Percentiles rank a stretch among this genome's conserved stretches.
Evolutionary conservation across 92 coral and sea anemone species (phyloP).

Genomic region (Hydrozoanthus gracilis): DNA sequence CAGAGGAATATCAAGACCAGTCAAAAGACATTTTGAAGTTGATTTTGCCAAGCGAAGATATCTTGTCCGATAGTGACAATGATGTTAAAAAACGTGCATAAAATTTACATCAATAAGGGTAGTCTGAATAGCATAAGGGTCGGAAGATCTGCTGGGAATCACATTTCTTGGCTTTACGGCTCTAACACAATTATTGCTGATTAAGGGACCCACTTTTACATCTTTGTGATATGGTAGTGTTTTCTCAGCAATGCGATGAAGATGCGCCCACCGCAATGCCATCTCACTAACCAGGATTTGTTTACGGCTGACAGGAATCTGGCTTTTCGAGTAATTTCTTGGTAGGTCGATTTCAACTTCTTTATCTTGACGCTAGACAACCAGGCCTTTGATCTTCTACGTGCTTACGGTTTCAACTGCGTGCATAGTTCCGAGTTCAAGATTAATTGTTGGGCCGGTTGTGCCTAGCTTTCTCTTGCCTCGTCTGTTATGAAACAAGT

Average conservation of each 20-base stretch:
- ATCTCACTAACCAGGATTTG: constrained; percentile 69
- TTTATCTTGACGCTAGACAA: constrained; percentile 50
- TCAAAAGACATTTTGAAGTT: no score
- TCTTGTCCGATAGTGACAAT: no score
- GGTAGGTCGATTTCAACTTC: constrained; percentile 55
- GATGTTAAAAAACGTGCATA: no score
- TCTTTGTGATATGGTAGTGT: constrained; percentile 52
- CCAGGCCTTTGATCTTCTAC: constrained; percentile 55
- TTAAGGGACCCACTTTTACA: constrained; percentile 32
- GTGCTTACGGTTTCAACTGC: constrained; percentile 48
- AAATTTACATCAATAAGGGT: neutral
- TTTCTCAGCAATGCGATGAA: constrained; percentile 54
- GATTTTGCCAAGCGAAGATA: no score
- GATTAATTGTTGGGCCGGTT: constrained; percentile 52
- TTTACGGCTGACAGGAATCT: constrained; percentile 56
- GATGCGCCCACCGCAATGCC: constrained; percentile 58
- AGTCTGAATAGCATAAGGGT: neutral
- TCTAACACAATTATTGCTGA: neutral
- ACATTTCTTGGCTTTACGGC: neutral
- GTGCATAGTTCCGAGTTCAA: constrained; percentile 62
- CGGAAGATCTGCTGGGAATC: neutral
- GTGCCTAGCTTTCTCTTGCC: constrained; percentile 33
- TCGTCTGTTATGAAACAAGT: constrained; percentile 63
- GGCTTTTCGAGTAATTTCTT: constrained; percentile 60
- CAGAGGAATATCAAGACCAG: no score